A percentile compares a stretch with the other conserved stretches of the same genome.
These are phyloP conservation scores for Pycnonotus jocosus DNA, from an alignment of 2,113 vertebrate genomes.

Conservation along the genomic window DNA sequence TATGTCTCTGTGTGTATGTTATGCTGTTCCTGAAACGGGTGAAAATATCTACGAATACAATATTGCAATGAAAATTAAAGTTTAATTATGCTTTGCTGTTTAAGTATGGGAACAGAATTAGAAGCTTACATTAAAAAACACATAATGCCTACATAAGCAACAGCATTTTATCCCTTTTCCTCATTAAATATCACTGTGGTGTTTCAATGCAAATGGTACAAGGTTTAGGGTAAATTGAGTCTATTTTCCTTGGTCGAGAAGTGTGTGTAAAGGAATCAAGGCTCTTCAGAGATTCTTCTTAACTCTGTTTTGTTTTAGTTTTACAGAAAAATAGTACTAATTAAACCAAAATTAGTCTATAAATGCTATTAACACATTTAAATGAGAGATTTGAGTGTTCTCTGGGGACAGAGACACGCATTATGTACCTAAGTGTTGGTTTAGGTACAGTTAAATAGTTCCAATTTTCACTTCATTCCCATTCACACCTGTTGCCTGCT, in stretches of 20 bases:
- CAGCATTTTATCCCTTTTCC: neutral
- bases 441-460: constrained; percentile 1
- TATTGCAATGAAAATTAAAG: neutral
- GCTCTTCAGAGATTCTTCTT: neutral
- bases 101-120: neutral
- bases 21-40: neutral
- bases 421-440: neutral
- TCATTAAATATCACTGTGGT: neutral
- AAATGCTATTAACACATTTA: neutral
- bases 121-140: neutral
- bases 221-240: neutral
- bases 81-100: neutral
- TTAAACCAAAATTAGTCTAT: neutral
- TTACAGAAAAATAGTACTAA: neutral
- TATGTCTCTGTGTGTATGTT: neutral
- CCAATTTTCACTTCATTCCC: neutral
- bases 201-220: neutral
- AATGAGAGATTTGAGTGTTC: neutral
- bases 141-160: neutral
- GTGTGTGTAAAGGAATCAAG: neutral
- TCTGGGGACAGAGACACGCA: neutral
- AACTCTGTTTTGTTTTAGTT: neutral
- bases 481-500: neutral
- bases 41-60: neutral
- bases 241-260: neutral